Conservation (phyloP, 2,888 invertebrate genomes). For the Scaptomyza cyrtandrae region DNA sequence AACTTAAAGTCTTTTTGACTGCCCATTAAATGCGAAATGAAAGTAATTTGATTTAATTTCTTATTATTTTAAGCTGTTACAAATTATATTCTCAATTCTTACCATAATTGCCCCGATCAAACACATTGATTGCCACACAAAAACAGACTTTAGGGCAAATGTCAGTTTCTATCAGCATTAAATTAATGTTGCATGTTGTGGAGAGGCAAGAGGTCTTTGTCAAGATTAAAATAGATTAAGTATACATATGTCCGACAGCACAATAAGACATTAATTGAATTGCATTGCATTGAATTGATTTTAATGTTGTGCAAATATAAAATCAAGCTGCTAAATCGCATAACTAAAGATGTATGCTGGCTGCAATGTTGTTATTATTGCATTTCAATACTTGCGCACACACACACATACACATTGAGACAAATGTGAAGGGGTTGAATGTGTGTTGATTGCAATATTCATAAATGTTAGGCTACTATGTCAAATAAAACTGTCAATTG, state of each 20-base stretch:
- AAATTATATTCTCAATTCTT: not conserved
- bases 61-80: no score
- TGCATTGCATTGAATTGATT: conserved; percentile 27
- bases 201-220: not conserved
- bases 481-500: conserved; percentile 46
- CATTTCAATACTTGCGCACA: conserved; percentile 55
- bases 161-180: no score
- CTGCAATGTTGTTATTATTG: no score
- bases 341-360: conserved; percentile 7
- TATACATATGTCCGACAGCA: not conserved
- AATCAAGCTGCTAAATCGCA: conserved; percentile 8
- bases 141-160: no score
- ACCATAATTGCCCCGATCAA: not conserved
- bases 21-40: no score
- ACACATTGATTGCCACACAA: no score
- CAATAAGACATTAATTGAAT: conserved; percentile 10
- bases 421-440: conserved; percentile 11
- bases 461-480: conserved; percentile 37
- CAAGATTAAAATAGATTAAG: not conserved
- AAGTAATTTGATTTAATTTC: no score
- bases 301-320: conserved; percentile 33
- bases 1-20: no score
- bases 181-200: not conserved
- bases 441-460: conserved; percentile 63
- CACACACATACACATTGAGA: conserved; percentile 37